phyloP scores from a whole-genome alignment of 1,140 invertebrate genomes.

The Bemisia tabaci region DNA sequence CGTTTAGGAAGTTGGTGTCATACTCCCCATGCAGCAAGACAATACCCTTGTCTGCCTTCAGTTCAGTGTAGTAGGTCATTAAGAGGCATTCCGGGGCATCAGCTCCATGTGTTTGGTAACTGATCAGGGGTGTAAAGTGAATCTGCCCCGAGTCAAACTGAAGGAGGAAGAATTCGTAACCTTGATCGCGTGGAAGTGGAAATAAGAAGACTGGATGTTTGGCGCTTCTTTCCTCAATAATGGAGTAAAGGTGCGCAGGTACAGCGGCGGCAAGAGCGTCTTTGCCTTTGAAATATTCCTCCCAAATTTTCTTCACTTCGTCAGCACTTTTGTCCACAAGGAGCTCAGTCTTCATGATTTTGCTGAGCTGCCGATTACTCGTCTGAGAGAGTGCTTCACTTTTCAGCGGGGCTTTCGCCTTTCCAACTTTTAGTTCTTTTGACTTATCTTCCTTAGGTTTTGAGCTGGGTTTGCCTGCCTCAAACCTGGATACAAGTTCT shows the following conservation, averaged over 20 bases:
- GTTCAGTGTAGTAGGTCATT: constrained; percentile 67
- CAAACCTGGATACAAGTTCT: constrained; percentile 53
- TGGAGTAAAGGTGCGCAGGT: constrained; percentile 41
- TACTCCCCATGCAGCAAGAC: constrained; percentile 79
- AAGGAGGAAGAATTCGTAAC: constrained; percentile 77
- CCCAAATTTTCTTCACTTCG: constrained; percentile 67
- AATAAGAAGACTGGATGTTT: constrained; percentile 61
- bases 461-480: constrained; percentile 27
- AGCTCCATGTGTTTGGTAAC: constrained; percentile 80
- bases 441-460: constrained; percentile 20
- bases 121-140: constrained; percentile 75
- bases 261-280: constrained; percentile 57
- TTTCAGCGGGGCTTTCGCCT: constrained; percentile 51
- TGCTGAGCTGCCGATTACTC: constrained; percentile 45
- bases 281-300: constrained; percentile 63
- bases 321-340: constrained; percentile 52
- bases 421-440: constrained; percentile 23
- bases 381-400: constrained; percentile 58
- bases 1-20: constrained; percentile 62
- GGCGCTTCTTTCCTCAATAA: constrained; percentile 39
- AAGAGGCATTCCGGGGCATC: constrained; percentile 81
- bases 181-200: constrained; percentile 62
- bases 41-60: constrained; percentile 58
- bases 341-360: constrained; percentile 67
- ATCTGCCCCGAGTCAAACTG: constrained; percentile 60